phyloP scores from a whole-genome alignment of 1,140 invertebrate genomes.

The Pantala flavescens region DNA sequence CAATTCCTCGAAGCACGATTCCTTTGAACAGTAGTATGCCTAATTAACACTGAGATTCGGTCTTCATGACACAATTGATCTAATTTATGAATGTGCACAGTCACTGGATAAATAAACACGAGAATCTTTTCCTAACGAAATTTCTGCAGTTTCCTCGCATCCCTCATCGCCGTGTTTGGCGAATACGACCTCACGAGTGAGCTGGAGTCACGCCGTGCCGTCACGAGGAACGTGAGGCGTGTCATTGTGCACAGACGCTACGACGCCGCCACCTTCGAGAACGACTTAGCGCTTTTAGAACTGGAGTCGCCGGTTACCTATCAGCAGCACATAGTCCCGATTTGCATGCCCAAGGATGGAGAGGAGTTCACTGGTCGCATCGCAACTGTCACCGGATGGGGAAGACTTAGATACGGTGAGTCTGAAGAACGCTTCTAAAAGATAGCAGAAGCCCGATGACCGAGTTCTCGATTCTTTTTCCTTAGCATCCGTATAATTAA shows the following conservation, averaged over 20 bases:
- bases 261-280: slow-evolving; percentile 81
- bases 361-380: slow-evolving; percentile 71
- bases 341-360: slow-evolving; percentile 77
- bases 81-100: too few species aligned
- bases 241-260: slow-evolving; percentile 84
- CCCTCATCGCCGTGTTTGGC: slow-evolving; percentile 79
- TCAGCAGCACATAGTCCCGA: slow-evolving; percentile 81
- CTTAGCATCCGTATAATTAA: too few species aligned
- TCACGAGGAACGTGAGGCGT: slow-evolving; percentile 71
- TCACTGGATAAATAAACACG: too few species aligned
- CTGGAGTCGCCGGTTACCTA: slow-evolving; percentile 72
- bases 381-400: slow-evolving; percentile 75
- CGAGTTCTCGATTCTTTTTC: too few species aligned
- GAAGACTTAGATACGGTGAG: slow-evolving; percentile 49
- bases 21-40: too few species aligned
- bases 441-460: background rate
- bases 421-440: too few species aligned
- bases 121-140: too few species aligned
- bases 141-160: slow-evolving; percentile 65
- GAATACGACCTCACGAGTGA: slow-evolving; percentile 82
- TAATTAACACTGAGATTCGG: too few species aligned
- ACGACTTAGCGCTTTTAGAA: slow-evolving; percentile 77
- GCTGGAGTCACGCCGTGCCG: slow-evolving; percentile 59
- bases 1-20: too few species aligned
- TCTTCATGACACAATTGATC: too few species aligned